Percentiles rank a stretch among this genome's conserved stretches.
These are phyloP conservation scores for Rallus crepitans DNA, from an alignment of 2,797 vertebrate genomes.

Conservation along the genomic window DNA sequence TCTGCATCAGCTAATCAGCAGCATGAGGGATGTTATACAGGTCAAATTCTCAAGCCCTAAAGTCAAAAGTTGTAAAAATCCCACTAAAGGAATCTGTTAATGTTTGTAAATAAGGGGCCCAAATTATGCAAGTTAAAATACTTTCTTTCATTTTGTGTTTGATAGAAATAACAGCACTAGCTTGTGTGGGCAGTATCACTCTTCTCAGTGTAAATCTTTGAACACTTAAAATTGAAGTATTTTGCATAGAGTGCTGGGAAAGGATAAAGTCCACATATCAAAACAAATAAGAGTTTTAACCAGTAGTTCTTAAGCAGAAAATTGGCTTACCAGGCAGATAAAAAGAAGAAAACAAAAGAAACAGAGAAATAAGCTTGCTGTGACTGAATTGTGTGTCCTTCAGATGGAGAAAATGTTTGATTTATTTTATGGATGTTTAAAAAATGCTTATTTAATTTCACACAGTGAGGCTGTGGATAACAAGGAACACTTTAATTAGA, in stretches of 20 bases:
- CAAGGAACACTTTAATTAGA: slow-evolving; percentile 90
- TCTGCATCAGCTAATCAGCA: neutral
- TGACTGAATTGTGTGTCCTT: slow-evolving; percentile 89
- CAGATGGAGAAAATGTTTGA: slow-evolving; percentile 86
- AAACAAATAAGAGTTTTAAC: slow-evolving; percentile 88
- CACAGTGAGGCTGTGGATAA: slow-evolving; percentile 85
- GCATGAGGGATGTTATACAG: neutral
- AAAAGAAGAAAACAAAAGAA: slow-evolving; percentile 89
- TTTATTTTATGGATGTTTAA: slow-evolving; percentile 89
- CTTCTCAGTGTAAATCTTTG: slow-evolving; percentile 74
- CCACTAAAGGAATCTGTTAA: slow-evolving; percentile 26
- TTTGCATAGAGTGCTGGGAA: slow-evolving; percentile 82
- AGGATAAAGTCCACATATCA: slow-evolving; percentile 88
- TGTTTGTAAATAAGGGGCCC: slow-evolving; percentile 4
- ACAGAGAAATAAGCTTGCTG: slow-evolving; percentile 89
- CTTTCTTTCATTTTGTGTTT: neutral
- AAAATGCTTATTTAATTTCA: slow-evolving; percentile 92
- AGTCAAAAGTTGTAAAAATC: slow-evolving; percentile 1
- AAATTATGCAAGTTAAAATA: neutral
- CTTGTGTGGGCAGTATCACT: neutral
- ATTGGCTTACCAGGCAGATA: slow-evolving; percentile 93
- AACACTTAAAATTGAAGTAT: slow-evolving; percentile 79
- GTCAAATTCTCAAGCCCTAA: slow-evolving; percentile 6
- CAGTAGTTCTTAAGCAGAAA: slow-evolving; percentile 92
- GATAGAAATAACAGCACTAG: slow-evolving; percentile 28